Evolutionary conservation across 2,797 vertebrate genomes (phyloP), one percentile per base, ranked within the genome.

Genomic region (Molossus alvarezi): DNA sequence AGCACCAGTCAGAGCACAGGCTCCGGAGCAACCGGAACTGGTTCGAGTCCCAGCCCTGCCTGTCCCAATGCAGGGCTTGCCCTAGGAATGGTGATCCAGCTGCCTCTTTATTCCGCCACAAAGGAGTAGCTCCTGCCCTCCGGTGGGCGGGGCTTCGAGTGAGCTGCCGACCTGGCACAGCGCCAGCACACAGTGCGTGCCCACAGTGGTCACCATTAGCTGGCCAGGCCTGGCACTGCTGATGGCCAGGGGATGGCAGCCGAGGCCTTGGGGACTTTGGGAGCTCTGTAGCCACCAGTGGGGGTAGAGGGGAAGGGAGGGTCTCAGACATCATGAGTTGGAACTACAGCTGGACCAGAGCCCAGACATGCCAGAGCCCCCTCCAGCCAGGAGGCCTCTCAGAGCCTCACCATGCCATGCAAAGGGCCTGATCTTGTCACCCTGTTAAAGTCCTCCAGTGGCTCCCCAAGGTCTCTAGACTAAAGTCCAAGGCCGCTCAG

Each of bases 121-220:
- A 41, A 51, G 25, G 48, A 25, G 1, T 58, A 2, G 14, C 9
- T 0, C 20, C n/a, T 17, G 27, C 55, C 57, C 65, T 17, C 33
- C 7, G 33, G 53, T 27, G 48, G 13, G 8, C 15, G n/a, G 53
- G 9, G 11, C 13, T 33, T 23, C 82, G 9, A 1, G 37, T 8
- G 45, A 45, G 62, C 55, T 23, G 33, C 65, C 41, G 21, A 76
- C 53, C 69, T 18, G 53, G 33, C 9, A 4, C n/a, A 1, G 20
- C 8, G 33, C 67, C 13, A 2, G 5, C 45, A 6, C 64, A 14
- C 15, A 3, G 57, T 21, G 4, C 3, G 1, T 0, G 0, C 27
- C 91, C 4, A 4, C 0, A 0, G 0, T 1, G 3, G 4, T 13
- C n/a, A 1, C 57, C 25, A 13, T 3, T 3, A 5, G 45, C 37